Base-by-base conservation (phyloP, 2,797 vertebrate genomes). In the Poecile montanus region DNA sequence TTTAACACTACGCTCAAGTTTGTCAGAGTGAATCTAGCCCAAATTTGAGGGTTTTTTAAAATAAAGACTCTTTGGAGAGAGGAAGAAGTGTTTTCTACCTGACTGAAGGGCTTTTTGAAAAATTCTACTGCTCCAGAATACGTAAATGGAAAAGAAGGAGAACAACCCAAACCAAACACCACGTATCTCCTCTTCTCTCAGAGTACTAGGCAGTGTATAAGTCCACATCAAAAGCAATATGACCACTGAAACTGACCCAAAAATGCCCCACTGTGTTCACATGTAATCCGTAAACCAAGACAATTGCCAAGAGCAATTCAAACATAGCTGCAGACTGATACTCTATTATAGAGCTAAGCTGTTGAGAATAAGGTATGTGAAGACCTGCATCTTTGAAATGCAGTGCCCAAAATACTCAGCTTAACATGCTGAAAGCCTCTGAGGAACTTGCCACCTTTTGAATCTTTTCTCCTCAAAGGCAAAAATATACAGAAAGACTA, bases 71-170 rank as follows among this genome's bases (percentile, higher is more conserved):
- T 67, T 61, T 48, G 44, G 29, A 73, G 54, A 92, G 26, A 72
- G 26, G 25, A 93, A 70, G 5, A 93, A 73, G 85, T 21, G 1
- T 63, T 87, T 91, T 23, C 53, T 53, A 57, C n/a, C 20, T 58
- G 76, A 82, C 34, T n/a, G 25, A 89, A 90, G 40, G 67, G 86
- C 40, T 13, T 86, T 22, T n/a, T 75, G 22, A 90, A 91, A 94
- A 90, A 88, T 6, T 66, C 18, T 29, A 12, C 34, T 61, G 44
- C 42, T 82, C 25, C 54, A 79, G 27, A 77, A 13, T 27, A 88
- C 0, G 0, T 36, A 63, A 91, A 78, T 2, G 66, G n/a, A 83
- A 92, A 73, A 51, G 26, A 32, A 86, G 38, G 21, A 16, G 48
- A 79, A 91, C n/a, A 77, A 8, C 0, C 1, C 1, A 32, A 73